phyloP scores from a whole-genome alignment of 1,140 invertebrate species.

The Octopus bimaculoides region DNA sequence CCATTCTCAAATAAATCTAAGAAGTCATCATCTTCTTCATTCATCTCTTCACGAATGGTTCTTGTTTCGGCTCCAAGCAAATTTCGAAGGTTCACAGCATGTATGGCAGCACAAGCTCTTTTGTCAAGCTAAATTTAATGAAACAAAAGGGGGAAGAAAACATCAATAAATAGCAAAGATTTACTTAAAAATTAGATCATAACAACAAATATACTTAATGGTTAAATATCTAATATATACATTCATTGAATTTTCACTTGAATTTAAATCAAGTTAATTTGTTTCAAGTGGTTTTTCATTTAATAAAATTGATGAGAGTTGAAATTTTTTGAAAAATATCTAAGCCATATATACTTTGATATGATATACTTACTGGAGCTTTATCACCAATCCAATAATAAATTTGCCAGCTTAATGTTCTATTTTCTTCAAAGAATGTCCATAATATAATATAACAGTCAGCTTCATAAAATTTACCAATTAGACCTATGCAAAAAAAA shows the following conservation, averaged over 20 bases:
- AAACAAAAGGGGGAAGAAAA: no score
- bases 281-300: no score
- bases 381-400: conserved; percentile 99
- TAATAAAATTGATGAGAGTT: no score
- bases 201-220: no score
- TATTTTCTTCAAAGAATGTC: conserved; percentile 81
- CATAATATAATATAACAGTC: conserved; percentile 98
- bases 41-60: conserved; percentile 97
- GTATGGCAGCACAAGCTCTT: conserved; percentile 96
- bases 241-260: no score
- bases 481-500: conserved; percentile 72
- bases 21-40: conserved; percentile 95
- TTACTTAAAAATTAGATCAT: no score
- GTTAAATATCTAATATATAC: background rate
- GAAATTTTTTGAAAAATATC: no score
- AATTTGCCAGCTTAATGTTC: conserved; percentile 88
- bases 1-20: conserved; percentile 86
- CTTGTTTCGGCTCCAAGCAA: conserved; percentile 90
- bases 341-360: no score
- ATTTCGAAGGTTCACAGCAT: conserved; percentile 97
- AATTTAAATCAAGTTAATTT: no score
- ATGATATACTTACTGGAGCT: conserved; percentile 70
- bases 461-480: conserved; percentile 98
- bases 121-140: conserved; percentile 75
- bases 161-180: no score